Evolutionary conservation across 2,113 vertebrate species (phyloP), one percentile per base, ranked within the genome.

Genomic region (Rhynchopsitta pachyrhyncha): DNA sequence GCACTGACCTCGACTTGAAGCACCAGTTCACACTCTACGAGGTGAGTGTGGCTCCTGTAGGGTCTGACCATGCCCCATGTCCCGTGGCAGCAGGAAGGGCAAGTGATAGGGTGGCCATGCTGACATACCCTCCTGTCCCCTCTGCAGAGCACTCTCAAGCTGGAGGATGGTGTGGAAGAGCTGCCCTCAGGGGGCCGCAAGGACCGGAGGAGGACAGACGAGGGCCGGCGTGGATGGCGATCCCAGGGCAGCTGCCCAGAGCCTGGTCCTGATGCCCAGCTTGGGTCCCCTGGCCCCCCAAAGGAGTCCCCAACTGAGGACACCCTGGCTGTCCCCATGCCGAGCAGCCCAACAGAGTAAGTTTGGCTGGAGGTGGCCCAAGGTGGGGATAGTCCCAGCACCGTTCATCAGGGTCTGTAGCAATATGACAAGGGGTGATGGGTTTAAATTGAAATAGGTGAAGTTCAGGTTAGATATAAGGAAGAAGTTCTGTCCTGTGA

Each of bases 11-110:
- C 0, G 99, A 99, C 96, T 96, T 99, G 29, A 98, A 98, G 33
- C 97, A 98, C 3, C 99, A 99, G 97, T 99, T 99, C 67, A 92
- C 92, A 9, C 95, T 98, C 71, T 99, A 99, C 0, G 99, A 99
- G 98, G 99, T 99, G 47, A 95, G 57, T 0, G 0, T 39, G 27
- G 14, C 33, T 44, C 41, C 55, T 13, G 4, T 0, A 17, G 78
- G 28, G 25, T 52, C 52, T 10, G 11, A 20, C 50, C 37, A 8
- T 1, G 1, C 9, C 20, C 41, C 31, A 10, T 2, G 0, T 86
- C n/a, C 50, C 4, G 1, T 33, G 63, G n/a, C 33, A 42, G 64
- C 6, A 2, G 50, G 17, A 28, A 63, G 25, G 28, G 15, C 1
- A 20, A 35, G 39, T 4, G 14, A 1, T 35, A 62, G 46, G 41